Conservation (phyloP, 2,797 vertebrate genomes). For the Siniperca undulata region DNA sequence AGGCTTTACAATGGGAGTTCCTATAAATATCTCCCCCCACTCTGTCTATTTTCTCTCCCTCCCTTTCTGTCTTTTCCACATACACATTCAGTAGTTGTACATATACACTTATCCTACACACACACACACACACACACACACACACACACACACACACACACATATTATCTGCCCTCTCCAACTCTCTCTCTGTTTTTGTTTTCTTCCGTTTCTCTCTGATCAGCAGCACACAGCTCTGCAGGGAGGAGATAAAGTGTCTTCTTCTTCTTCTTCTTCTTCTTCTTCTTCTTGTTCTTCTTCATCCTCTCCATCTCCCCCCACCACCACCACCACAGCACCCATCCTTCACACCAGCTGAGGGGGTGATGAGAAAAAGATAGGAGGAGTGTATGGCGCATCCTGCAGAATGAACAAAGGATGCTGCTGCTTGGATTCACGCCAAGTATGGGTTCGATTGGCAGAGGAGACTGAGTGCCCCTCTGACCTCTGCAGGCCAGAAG, state of each 20-base stretch:
- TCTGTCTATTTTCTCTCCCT: background rate
- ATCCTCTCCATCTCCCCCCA: conserved; percentile 18
- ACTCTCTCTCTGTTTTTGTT: conserved; percentile 40
- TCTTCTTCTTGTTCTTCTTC: conserved; percentile 25
- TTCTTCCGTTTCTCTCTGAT: conserved; percentile 56
- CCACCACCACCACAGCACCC: conserved; percentile 22
- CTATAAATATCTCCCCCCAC: conserved; percentile 58
- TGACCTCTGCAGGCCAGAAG: conserved; percentile 46
- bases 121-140: conserved; percentile 32
- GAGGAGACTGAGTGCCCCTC: conserved; percentile 51
- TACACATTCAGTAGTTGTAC: conserved; percentile 16
- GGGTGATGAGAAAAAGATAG: conserved; percentile 51
- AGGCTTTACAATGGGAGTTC: conserved; percentile 40
- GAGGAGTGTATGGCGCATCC: conserved; percentile 33
- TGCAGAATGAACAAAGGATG: conserved; percentile 54
- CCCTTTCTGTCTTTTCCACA: conserved; percentile 20
- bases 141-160: conserved; percentile 29
- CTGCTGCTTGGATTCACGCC: conserved; percentile 61
- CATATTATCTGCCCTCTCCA: conserved; percentile 46
- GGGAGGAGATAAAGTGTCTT: conserved; percentile 65
- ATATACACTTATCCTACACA: conserved; percentile 37
- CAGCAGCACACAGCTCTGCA: conserved; percentile 61
- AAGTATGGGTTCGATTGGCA: conserved; percentile 56
- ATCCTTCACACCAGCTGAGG: conserved; percentile 48
- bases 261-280: conserved; percentile 32